phyloP scores from a whole-genome alignment of 2,888 invertebrate genomes.

The Sphaerophoria taeniata region DNA sequence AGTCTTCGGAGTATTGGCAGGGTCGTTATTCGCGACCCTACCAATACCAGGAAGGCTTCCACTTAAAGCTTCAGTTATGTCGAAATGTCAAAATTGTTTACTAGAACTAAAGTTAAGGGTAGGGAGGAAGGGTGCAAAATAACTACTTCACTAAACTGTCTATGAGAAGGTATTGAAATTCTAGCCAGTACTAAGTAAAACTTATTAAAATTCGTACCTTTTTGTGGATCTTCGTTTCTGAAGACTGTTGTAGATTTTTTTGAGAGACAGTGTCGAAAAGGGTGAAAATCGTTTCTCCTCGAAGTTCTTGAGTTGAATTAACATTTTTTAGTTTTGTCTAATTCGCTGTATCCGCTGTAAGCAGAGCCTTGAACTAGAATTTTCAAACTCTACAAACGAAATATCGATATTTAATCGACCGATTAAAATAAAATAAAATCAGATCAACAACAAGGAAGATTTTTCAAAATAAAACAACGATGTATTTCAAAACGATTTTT shows the following conservation, averaged over 20 bases:
- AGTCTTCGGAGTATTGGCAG: too few relatives aligned
- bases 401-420: too few relatives aligned
- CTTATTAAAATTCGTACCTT: constrained; percentile 42
- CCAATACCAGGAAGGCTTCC: too few relatives aligned
- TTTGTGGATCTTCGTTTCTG: constrained; percentile 45
- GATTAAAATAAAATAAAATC: too few relatives aligned
- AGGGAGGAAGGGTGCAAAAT: too few relatives aligned
- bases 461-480: too few relatives aligned
- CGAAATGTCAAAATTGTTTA: too few relatives aligned
- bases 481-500: background rate
- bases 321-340: background rate
- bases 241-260: constrained; percentile 47
- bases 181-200: background rate
- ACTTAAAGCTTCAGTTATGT: too few relatives aligned
- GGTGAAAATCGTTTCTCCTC: constrained; percentile 32
- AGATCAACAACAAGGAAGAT: too few relatives aligned
- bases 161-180: background rate
- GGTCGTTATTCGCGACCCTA: too few relatives aligned
- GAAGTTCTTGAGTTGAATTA: constrained; percentile 26
- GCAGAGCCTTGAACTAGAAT: background rate
- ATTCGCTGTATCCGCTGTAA: background rate
- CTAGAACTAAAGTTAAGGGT: too few relatives aligned
- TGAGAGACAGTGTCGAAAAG: constrained; percentile 47
- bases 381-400: background rate
- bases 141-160: background rate